Conservation (phyloP, 1,140 invertebrate species). For the Onthophagus taurus region DNA sequence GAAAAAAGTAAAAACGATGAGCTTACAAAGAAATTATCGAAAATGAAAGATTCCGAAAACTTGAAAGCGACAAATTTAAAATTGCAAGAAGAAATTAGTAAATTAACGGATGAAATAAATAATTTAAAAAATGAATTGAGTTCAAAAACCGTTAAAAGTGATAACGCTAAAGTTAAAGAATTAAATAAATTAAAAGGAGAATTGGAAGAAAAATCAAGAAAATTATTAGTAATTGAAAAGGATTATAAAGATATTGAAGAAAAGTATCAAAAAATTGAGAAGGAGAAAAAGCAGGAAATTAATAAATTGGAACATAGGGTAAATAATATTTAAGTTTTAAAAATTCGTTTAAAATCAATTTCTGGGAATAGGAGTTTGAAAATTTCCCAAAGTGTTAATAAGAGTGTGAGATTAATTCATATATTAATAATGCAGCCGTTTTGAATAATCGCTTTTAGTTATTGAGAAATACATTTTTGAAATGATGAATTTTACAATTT, state of each 20-base stretch:
- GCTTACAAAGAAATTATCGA: conserved; percentile 40
- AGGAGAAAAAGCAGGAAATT: conserved; percentile 49
- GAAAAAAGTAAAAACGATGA: conserved; percentile 43
- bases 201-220: conserved; percentile 45
- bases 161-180: conserved; percentile 20
- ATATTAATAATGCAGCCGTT: too few species aligned
- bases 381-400: too few species aligned
- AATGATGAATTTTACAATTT: too few species aligned
- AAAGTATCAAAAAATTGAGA: conserved; percentile 50
- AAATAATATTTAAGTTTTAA: conserved; percentile 13
- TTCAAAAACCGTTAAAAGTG: neutral
- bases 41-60: conserved; percentile 40
- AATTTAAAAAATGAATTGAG: conserved; percentile 44
- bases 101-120: conserved; percentile 43
- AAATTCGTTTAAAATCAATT: too few species aligned
- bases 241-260: conserved; percentile 51
- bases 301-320: conserved; percentile 52
- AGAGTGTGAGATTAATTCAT: conserved; percentile 11
- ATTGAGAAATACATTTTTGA: too few species aligned
- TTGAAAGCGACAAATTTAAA: conserved; percentile 38
- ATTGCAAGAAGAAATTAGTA: conserved; percentile 42
- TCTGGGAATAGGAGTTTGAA: too few species aligned
- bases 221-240: conserved; percentile 47
- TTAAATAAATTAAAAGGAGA: conserved; percentile 45
- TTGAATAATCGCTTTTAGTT: too few species aligned